These are phyloP conservation scores for Anoura caudifer DNA, from an alignment of 2,113 vertebrate genomes.

Conservation along the genomic window DNA sequence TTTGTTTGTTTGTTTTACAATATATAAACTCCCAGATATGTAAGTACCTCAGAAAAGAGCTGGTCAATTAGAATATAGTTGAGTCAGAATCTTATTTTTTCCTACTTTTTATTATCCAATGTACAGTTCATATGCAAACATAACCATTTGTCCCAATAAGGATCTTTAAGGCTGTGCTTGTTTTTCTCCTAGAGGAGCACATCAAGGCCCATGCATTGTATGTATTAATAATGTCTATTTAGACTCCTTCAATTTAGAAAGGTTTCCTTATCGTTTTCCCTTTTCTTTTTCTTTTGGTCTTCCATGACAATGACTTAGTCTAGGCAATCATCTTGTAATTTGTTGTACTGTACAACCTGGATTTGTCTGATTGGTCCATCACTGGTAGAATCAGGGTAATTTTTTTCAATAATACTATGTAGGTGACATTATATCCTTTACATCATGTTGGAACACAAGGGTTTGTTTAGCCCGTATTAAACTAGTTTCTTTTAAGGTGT, in stretches of 20 bases:
- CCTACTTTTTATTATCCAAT: neutral
- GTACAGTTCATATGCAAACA: neutral
- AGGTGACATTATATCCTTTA: neutral
- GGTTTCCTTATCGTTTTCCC: neutral
- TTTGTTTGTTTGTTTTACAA: neutral
- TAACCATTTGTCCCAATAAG: neutral
- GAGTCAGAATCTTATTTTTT: neutral
- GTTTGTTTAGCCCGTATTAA: neutral
- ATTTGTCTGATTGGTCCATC: neutral
- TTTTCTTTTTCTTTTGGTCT: neutral
- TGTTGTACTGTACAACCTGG: neutral
- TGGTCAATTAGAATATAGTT: neutral
- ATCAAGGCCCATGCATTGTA: neutral
- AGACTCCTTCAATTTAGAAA: neutral
- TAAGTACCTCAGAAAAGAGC: neutral
- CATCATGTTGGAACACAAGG: neutral
- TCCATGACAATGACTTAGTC: neutral
- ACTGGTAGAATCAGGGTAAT: neutral
- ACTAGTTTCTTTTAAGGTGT: neutral
- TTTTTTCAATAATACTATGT: neutral
- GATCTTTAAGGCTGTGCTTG: neutral
- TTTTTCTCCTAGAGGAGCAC: neutral
- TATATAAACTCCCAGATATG: neutral
- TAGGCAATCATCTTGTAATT: neutral
- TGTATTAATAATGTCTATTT: neutral